Conservation (phyloP, 1,140 invertebrate species). For the Hermatobates lingyangjiaoensis region DNA sequence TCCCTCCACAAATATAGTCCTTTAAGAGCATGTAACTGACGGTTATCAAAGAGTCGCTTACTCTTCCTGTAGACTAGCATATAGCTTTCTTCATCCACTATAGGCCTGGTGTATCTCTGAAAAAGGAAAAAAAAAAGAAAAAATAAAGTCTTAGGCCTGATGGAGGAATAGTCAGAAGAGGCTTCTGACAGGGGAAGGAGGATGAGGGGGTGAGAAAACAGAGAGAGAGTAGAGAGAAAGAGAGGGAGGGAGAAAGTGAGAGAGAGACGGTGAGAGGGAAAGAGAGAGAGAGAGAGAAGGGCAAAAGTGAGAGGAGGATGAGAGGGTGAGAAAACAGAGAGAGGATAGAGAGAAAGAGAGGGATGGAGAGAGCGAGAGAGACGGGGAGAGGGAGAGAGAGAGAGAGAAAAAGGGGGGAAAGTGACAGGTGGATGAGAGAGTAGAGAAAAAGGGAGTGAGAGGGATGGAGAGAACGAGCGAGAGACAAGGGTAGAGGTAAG, state of each 20-base stretch:
- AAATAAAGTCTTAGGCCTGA: neutral
- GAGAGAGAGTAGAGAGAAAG: neutral
- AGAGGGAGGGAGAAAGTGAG: neutral
- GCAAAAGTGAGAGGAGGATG: neutral
- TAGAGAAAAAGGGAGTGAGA: neutral
- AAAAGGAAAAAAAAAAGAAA: slow-evolving; percentile 17
- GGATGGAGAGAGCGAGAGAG: neutral
- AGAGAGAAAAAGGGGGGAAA: neutral
- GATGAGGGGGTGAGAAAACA: neutral
- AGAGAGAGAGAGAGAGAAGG: neutral
- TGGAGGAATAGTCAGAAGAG: no score
- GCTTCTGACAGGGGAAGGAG: neutral
- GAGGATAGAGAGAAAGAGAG: neutral
- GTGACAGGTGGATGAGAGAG: neutral
- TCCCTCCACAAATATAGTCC: slow-evolving; percentile 82
- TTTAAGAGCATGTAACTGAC: slow-evolving; percentile 65
- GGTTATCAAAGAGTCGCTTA: slow-evolving; percentile 63
- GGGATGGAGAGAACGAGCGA: neutral
- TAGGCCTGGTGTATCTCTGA: slow-evolving; percentile 63
- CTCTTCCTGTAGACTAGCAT: slow-evolving; percentile 55
- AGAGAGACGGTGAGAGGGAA: neutral
- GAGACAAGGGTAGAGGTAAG: neutral
- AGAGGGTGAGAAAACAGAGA: neutral
- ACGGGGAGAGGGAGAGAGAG: neutral
- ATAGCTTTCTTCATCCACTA: slow-evolving; percentile 50